Percentiles rank a stretch among this genome's conserved stretches.
Conservation (phyloP, 2,888 invertebrate species). For the Ophraella communa region DNA sequence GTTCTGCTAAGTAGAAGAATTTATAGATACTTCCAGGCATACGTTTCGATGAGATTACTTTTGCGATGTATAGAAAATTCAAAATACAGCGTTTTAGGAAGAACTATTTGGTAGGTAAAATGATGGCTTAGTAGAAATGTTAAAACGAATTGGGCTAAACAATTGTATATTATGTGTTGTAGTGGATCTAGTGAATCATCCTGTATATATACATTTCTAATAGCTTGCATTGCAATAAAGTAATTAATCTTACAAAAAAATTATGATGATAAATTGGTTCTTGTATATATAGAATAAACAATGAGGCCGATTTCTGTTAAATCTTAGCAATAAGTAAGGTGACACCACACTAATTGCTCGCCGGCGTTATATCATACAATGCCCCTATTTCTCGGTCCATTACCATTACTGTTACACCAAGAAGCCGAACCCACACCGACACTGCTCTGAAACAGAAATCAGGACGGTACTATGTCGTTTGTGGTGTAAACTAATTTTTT, state of each 20-base stretch:
- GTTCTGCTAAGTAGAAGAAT: too few species aligned
- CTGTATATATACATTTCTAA: neutral
- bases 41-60: too few species aligned
- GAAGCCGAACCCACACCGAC: constrained; percentile 10
- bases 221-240: neutral
- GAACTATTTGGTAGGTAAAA: too few species aligned
- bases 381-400: constrained; percentile 46
- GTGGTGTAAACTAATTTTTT: too few species aligned
- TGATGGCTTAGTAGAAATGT: too few species aligned
- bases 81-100: too few species aligned
- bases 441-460: neutral
- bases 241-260: neutral
- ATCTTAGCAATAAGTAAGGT: constrained; percentile 19
- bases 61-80: too few species aligned
- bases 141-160: too few species aligned
- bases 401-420: constrained; percentile 27
- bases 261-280: neutral
- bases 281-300: neutral
- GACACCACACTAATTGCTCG: constrained; percentile 19
- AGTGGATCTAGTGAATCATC: too few species aligned
- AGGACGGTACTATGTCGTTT: neutral
- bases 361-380: constrained; percentile 34
- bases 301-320: constrained; percentile 3
- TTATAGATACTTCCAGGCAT: too few species aligned
- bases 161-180: too few species aligned